phyloP scores from a whole-genome alignment of 2,888 invertebrate species.

The Orgyia antiqua region DNA sequence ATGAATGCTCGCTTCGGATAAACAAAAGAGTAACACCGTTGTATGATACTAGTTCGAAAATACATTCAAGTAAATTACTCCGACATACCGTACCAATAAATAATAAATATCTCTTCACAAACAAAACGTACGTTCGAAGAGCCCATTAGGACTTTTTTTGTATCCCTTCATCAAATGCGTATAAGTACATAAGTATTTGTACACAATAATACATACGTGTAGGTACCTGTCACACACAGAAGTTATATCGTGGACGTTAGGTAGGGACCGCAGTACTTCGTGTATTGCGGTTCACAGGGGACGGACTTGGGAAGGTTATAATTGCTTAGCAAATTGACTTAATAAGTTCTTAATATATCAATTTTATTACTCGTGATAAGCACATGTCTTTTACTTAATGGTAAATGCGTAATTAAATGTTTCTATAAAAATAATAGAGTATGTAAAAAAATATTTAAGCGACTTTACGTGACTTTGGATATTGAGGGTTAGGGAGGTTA shows the following conservation, averaged over 20 bases:
- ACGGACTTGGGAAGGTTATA: slow-evolving; percentile 8
- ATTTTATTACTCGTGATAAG: too few species aligned
- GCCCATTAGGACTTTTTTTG: slow-evolving; percentile 9
- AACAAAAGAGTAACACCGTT: too few species aligned
- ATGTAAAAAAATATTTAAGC: too few species aligned
- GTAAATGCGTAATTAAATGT: too few species aligned
- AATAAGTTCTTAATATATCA: too few species aligned
- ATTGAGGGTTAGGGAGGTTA: too few species aligned
- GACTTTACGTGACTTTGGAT: too few species aligned
- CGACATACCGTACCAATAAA: slow-evolving; percentile 5
- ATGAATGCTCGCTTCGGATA: too few species aligned
- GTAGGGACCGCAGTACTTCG: slow-evolving; percentile 15
- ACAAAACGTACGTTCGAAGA: slow-evolving; percentile 4
- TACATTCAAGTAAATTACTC: slow-evolving; percentile 1
- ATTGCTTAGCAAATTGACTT: too few species aligned
- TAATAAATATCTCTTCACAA: slow-evolving; percentile 7
- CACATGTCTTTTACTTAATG: too few species aligned
- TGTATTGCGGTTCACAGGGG: slow-evolving; percentile 7
- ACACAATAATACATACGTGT: slow-evolving; percentile 3
- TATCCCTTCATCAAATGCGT: slow-evolving; percentile 7
- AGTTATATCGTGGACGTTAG: slow-evolving; percentile 25
- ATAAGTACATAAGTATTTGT: slow-evolving; percentile 9
- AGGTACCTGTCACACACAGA: slow-evolving; percentile 28
- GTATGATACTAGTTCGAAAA: too few species aligned
- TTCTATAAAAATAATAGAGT: too few species aligned